Percentiles rank a stretch among this genome's conserved stretches.
Conservation (phyloP, 2,888 invertebrate species). For the Magallana nippona region DNA sequence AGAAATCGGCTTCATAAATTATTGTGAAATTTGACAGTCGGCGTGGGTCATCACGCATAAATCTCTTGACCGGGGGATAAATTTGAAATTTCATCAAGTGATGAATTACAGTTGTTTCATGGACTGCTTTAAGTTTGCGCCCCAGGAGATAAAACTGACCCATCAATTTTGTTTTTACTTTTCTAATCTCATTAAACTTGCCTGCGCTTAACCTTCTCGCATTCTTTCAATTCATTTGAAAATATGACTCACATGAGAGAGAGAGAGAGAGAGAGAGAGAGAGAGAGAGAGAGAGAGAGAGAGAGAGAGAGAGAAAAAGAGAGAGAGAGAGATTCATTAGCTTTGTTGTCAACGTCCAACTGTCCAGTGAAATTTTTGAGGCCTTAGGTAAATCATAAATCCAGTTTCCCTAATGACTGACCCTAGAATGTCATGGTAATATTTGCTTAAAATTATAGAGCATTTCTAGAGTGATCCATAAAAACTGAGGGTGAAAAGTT, state of each 20-base stretch:
- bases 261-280: not conserved
- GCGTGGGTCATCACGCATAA: slow-evolving; percentile 29
- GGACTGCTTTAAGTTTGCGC: slow-evolving; percentile 41
- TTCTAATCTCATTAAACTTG: slow-evolving; percentile 33
- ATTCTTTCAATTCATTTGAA: slow-evolving; percentile 30
- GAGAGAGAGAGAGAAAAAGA: slow-evolving; percentile 34
- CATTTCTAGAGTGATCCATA: not conserved
- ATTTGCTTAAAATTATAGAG: slow-evolving; percentile 25
- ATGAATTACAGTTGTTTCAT: slow-evolving; percentile 42
- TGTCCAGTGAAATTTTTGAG: not conserved
- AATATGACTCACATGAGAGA: not conserved
- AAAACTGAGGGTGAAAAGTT: slow-evolving; percentile 23
- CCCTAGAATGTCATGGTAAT: slow-evolving; percentile 15
- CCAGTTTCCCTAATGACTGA: not conserved
- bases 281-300: slow-evolving; percentile 11
- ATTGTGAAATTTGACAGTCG: slow-evolving; percentile 37
- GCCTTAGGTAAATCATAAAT: slow-evolving; percentile 1
- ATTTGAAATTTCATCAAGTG: slow-evolving; percentile 45
- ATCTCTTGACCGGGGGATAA: slow-evolving; percentile 42
- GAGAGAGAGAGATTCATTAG: not conserved
- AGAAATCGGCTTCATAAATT: slow-evolving; percentile 37
- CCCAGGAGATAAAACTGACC: slow-evolving; percentile 45
- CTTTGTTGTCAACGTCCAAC: not conserved
- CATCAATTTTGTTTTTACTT: slow-evolving; percentile 44
- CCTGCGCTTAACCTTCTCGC: slow-evolving; percentile 22